A percentile compares a stretch with the other conserved stretches of the same genome.
Evolutionary conservation across 2,797 vertebrate species (phyloP).

Genomic region (Pipistrellus pipistrellus): DNA sequence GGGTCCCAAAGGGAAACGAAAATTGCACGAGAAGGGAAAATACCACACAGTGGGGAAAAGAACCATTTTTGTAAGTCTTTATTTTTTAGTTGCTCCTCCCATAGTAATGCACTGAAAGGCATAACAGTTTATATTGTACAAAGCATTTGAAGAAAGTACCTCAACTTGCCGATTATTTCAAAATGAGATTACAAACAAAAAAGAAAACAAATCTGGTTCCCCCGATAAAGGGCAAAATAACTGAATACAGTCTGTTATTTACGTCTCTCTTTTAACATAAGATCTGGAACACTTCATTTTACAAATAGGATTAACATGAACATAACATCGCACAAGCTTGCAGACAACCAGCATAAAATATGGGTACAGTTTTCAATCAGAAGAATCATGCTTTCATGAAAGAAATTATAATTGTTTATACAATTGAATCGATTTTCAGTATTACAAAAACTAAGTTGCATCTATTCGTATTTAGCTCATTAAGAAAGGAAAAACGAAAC

Average conservation of each 20-base stretch:
- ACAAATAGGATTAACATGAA: conserved; percentile 98
- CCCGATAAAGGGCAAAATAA: conserved; percentile 94
- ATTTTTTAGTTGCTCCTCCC: conserved; percentile 98
- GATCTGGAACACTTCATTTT: conserved; percentile 96
- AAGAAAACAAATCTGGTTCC: conserved; percentile 93
- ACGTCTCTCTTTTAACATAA: conserved; percentile 92
- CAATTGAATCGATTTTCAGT: conserved; percentile 96
- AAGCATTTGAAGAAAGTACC: conserved; percentile 99
- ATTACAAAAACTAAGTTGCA: conserved; percentile 95
- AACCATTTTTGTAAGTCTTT: conserved; percentile 96
- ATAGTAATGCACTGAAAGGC: conserved; percentile 99
- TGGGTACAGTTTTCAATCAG: conserved; percentile 96
- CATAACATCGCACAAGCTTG: conserved; percentile 98
- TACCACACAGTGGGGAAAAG: conserved; percentile 73
- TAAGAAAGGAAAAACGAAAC: conserved; percentile 96
- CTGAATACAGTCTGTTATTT: conserved; percentile 95
- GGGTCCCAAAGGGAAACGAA: neutral
- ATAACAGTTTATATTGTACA: conserved; percentile 99
- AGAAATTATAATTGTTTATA: conserved; percentile 97
- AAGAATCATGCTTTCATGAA: conserved; percentile 99
- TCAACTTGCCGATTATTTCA: conserved; percentile 98
- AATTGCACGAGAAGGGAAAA: conserved; percentile 51
- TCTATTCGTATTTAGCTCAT: conserved; percentile 96
- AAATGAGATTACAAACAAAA: conserved; percentile 99
- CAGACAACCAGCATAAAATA: conserved; percentile 98